Percentiles rank a stretch among this genome's conserved stretches.
Conservation (phyloP, 2,113 vertebrate species). For the Eptesicus fuscus region DNA sequence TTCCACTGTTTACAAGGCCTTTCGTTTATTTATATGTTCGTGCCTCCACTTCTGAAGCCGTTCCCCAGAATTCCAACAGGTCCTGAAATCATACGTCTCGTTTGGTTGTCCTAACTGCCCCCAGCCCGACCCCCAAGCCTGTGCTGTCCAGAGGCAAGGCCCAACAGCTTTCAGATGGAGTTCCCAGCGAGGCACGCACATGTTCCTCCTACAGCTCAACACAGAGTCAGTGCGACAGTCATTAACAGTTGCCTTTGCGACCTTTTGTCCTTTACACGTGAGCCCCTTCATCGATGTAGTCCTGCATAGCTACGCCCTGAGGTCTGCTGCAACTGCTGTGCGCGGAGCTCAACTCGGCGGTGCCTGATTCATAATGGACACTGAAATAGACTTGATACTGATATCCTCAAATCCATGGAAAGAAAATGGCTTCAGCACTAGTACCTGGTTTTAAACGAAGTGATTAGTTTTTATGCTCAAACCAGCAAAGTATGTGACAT, state of each 20-base stretch:
- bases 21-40: neutral
- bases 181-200: neutral
- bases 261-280: neutral
- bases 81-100: neutral
- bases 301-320: neutral
- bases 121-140: neutral
- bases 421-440: neutral
- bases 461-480: constrained; percentile 22
- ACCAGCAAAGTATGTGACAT: neutral
- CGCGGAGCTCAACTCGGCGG: neutral
- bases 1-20: neutral
- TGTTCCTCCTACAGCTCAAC: neutral
- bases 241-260: neutral
- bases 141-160: neutral
- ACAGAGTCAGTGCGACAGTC: neutral
- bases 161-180: neutral
- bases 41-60: neutral
- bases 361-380: neutral
- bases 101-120: neutral
- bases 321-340: neutral
- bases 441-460: constrained; percentile 29
- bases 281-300: neutral
- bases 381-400: neutral
- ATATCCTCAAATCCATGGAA: neutral
- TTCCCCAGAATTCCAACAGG: constrained; percentile 7